phyloP scores from a whole-genome alignment of 2,888 invertebrate species.

The Epirrita christyi region DNA sequence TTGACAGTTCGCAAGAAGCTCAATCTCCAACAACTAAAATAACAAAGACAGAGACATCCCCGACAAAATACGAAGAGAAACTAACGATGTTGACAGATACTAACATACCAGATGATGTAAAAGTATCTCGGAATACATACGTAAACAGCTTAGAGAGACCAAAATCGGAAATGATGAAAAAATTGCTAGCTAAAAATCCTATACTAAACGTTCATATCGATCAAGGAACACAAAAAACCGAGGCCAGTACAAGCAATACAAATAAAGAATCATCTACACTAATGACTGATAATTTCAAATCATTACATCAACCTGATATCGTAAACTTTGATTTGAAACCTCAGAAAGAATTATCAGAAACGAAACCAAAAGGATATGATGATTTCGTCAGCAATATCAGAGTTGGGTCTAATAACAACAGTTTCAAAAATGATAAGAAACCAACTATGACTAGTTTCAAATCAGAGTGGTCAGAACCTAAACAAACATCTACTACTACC shows the following conservation, averaged over 20 bases:
- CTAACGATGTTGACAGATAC: conserved; percentile 80
- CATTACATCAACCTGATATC: conserved; percentile 79
- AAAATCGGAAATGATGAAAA: conserved; percentile 86
- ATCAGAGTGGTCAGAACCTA: conserved; percentile 68
- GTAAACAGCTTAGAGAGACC: conserved; percentile 86
- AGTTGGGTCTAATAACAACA: conserved; percentile 78
- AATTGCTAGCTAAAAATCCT: conserved; percentile 80
- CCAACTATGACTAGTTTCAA: conserved; percentile 57
- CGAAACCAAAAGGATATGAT: conserved; percentile 67
- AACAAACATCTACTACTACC: conserved; percentile 54
- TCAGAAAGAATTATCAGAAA: conserved; percentile 47
- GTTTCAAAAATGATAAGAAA: conserved; percentile 67
- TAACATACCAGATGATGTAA: conserved; percentile 86
- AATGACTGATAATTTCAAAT: conserved; percentile 73
- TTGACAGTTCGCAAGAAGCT: conserved; percentile 67
- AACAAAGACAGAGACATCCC: conserved; percentile 52
- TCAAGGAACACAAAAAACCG: conserved; percentile 60
- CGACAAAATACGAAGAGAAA: conserved; percentile 74
- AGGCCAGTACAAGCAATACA: conserved; percentile 61
- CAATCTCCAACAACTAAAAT: conserved; percentile 46
- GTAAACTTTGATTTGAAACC: conserved; percentile 79
- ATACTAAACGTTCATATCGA: conserved; percentile 78
- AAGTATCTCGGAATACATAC: conserved; percentile 86
- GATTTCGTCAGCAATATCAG: conserved; percentile 80
- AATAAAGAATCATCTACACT: conserved; percentile 59